Base-by-base conservation (phyloP, 1,140 invertebrate genomes). In the Arctopsyche grandis region DNA sequence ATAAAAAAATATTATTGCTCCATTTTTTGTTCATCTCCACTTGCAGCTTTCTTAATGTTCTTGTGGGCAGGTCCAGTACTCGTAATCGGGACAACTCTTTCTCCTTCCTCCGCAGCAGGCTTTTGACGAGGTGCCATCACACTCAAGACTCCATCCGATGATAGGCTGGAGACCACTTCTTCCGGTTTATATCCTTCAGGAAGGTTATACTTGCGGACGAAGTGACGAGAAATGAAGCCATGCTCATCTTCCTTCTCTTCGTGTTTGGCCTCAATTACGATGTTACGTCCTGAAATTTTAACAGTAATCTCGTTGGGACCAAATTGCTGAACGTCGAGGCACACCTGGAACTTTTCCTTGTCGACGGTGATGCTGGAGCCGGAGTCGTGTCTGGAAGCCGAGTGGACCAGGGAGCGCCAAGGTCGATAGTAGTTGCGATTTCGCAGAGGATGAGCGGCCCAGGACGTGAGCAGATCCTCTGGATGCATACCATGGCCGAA, bases 271-370 rank as follows among this genome's bases (percentile, higher is more conserved):
- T 92, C 89, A 9, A 95, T 87, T 7, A 93, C 88, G 0, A 94
- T 87, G 46, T 88, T 89, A 71, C 92, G 91, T 79, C 93, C 92
- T 0, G 92, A 87, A 0, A 92, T 92, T 84, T 94, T 95, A 0
- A 96, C 93, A 0, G 88, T 91, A 70, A 96, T 91, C 85, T 96
- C 94, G 79, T 94, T 91, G 0, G 94, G 94, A 29, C 91, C 88
- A 86, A 90, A 94, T 56, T 93, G 91, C 26, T 92, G 88, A 0
- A 94, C 90, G 83, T 94, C 93, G 80, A 94, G 85, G 52, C 89
- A 89, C 60, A 92, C 89, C 81, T 92, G 88, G 76, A 91, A 88
- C 81, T 89, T 89, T 75, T 91, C 63, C 29, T 75, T 69, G 48
- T 80, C 75, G 0, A 52, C 22, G 19, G 21, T 14, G 26, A 75